Conservation (phyloP, 2,797 vertebrate genomes). For the Philypnodon macrostomus region DNA sequence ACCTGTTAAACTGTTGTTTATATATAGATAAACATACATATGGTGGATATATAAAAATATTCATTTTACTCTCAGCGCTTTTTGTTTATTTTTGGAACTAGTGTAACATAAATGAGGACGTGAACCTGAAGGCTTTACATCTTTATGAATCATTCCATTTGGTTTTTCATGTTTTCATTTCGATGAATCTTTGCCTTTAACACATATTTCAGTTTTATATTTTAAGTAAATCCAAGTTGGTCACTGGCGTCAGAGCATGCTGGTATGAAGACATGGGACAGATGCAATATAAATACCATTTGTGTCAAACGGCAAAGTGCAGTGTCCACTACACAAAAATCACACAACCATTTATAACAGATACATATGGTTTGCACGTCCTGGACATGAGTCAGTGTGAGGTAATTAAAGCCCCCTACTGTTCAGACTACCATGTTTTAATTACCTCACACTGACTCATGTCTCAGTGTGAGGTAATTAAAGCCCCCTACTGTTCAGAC, state of each 20-base stretch:
- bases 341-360: constrained; percentile 17
- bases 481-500: constrained; percentile 1
- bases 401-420: constrained; percentile 3
- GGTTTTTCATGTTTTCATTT: constrained; percentile 40
- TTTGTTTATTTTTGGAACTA: constrained; percentile 71
- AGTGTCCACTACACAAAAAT: constrained; percentile 34
- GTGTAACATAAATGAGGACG: constrained; percentile 65
- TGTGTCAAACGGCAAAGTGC: constrained; percentile 34
- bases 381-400: too few species aligned
- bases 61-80: constrained; percentile 68
- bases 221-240: constrained; percentile 36
- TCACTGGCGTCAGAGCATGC: constrained; percentile 43
- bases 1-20: constrained; percentile 79
- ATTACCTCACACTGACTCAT: too few species aligned
- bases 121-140: constrained; percentile 62
- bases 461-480: too few species aligned
- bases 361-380: constrained; percentile 30
- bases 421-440: constrained; percentile 5
- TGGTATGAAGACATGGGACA: constrained; percentile 22
- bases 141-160: constrained; percentile 70
- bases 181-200: constrained; percentile 12
- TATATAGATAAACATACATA: constrained; percentile 79
- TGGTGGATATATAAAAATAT: constrained; percentile 73
- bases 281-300: constrained; percentile 39
- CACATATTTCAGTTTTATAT: constrained; percentile 17